Base-by-base conservation (phyloP, 2,888 invertebrate species). In the Trissolcus brochymenae region DNA sequence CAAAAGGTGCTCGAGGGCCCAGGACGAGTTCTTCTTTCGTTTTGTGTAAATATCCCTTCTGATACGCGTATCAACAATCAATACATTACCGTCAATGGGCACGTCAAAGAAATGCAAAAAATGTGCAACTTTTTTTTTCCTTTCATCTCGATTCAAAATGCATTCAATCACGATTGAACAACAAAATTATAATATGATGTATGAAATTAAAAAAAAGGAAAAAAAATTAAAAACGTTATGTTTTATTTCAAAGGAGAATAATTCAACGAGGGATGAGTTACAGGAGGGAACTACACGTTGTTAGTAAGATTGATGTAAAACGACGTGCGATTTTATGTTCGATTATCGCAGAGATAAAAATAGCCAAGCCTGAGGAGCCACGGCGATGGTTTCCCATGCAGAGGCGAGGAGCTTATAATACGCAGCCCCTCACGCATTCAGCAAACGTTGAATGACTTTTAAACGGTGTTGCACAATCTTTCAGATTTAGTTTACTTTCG, bases 401-500 rank as follows among this genome's bases (percentile, higher is more conserved):
- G 25, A 55, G 50, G 43, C 62, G 46, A 59, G 51, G 46, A 56
- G 62, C 56, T 59, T 29, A 64, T 62, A 70, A 66, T 66, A 71
- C 73, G 61, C 66, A 57, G 51, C 41, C 65, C 73, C 70, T 70
- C 74, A 57, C 67, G 72, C 76, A 72, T 79, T 74, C 72, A 68
- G 67, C 74, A 78, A 77, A 82, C 83, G 82, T 81, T 79, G 80
- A 78, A 77, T 82, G 84, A 84, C 84, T 85, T 82, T 84, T 84
- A 83, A 84, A 81, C 81, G 82, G 80, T 67, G 78, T 86, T 86
- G 83, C 85, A 84, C 83, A 86, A 86, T 85, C 81, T 80, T 80
- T 85, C 79, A 80, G 83, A 85, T 86, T 86, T 85, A 86, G 85
- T 86, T 85, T 86, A 86, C 85, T 86, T 86, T 86, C 85, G 82